Conservation (phyloP, 2,113 vertebrate genomes). For the Lepisosteus oculatus region DNA sequence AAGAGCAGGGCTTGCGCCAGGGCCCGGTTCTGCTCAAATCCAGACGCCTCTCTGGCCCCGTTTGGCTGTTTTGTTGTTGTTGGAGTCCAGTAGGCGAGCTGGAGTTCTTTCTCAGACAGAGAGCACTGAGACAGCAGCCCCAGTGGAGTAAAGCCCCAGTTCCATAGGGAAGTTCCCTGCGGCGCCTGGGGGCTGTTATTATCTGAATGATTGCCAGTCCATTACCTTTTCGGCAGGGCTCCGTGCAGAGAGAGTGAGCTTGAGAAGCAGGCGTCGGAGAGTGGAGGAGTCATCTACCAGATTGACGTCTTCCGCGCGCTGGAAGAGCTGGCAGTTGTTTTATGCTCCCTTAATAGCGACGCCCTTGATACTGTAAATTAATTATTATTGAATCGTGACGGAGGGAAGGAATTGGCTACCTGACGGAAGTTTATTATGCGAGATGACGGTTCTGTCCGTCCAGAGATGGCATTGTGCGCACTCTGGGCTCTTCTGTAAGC, state of each 20-base stretch:
- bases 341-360: background rate
- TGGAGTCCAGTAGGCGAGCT: too few species aligned
- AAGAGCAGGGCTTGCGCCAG: too few species aligned
- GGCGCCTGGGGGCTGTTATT: background rate
- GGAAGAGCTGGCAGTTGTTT: conserved; percentile 3
- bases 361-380: conserved; percentile 4
- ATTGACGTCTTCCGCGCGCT: conserved; percentile 2
- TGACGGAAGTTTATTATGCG: too few species aligned
- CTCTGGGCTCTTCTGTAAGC: too few species aligned
- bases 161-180: background rate
- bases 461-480: too few species aligned
- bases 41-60: background rate
- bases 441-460: too few species aligned
- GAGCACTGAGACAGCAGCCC: background rate
- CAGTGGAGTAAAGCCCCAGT: background rate
- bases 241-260: background rate
- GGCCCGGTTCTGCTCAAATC: too few species aligned
- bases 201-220: conserved; percentile 13
- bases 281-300: background rate
- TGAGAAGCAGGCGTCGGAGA: conserved; percentile 5
- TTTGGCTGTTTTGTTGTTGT: too few species aligned
- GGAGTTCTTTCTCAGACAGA: background rate
- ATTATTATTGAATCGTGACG: background rate
- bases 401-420: too few species aligned
- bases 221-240: background rate